Evolutionary conservation across 1,140 invertebrate species (phyloP).

Genomic region (Drosophila pandora): DNA sequence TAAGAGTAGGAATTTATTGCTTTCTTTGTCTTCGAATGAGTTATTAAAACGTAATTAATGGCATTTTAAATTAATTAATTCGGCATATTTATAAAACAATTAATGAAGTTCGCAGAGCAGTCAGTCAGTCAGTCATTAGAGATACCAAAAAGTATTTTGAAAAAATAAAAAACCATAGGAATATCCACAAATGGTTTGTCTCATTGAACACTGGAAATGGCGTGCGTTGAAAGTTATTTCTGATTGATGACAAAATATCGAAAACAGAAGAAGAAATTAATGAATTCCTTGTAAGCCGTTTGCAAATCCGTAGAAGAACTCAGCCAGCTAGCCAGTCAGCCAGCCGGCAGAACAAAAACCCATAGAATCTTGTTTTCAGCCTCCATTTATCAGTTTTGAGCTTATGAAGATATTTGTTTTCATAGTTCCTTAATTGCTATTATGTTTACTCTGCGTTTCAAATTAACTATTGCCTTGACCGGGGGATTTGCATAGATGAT

Average conservation of each 20-base stretch:
- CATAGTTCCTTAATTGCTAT: conserved; percentile 69
- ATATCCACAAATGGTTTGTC: conserved; percentile 38
- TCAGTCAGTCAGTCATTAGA: conserved; percentile 23
- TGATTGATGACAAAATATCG: conserved; percentile 80
- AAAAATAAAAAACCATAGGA: conserved; percentile 24
- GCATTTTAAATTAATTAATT: conserved; percentile 80
- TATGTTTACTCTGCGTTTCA: conserved; percentile 62
- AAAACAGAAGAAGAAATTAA: conserved; percentile 67
- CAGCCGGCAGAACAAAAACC: conserved; percentile 7
- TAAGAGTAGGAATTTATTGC: conserved; percentile 56
- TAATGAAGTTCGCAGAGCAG: conserved; percentile 72
- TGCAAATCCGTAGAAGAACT: conserved; percentile 30
- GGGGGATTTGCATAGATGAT: conserved; percentile 64
- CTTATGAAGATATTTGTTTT: conserved; percentile 70
- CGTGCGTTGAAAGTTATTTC: conserved; percentile 82
- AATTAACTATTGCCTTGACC: conserved; percentile 52
- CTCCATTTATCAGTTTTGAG: conserved; percentile 58
- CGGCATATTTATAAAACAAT: conserved; percentile 80
- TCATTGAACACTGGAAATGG: conserved; percentile 67
- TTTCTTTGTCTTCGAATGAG: conserved; percentile 73
- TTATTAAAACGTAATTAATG: conserved; percentile 79
- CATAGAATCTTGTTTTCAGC: conserved; percentile 63
- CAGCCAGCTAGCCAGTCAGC: conserved; percentile 7
- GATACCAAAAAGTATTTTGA: not conserved
- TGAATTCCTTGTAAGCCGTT: conserved; percentile 75